These are phyloP conservation scores for Apeira syringaria DNA, from an alignment of 2,888 invertebrate genomes.

Conservation along the genomic window DNA sequence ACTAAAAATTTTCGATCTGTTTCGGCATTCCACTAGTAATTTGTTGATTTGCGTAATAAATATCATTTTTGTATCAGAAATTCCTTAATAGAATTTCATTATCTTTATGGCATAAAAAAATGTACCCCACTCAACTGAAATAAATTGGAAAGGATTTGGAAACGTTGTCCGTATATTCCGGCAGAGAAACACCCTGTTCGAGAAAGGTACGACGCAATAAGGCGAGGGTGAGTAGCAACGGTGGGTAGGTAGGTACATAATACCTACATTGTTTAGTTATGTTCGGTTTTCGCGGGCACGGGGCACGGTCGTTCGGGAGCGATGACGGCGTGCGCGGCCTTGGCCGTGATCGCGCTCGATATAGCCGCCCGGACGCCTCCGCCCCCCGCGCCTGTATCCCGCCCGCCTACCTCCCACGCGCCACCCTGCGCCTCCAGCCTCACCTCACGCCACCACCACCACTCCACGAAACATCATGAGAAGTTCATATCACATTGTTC, in stretches of 20 bases:
- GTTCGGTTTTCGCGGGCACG: conserved; percentile 30
- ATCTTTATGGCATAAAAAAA: too few species aligned
- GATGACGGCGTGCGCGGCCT: conserved; percentile 68
- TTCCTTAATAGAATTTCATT: too few species aligned
- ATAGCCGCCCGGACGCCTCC: conserved; percentile 61
- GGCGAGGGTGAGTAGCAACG: conserved; percentile 15
- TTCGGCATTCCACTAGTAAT: too few species aligned
- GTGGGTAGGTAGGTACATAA: conserved; percentile 3
- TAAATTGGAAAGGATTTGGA: too few species aligned
- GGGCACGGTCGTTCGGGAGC: conserved; percentile 51
- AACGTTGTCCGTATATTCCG: too few species aligned
- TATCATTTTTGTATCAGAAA: too few species aligned
- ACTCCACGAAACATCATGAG: conserved; percentile 42
- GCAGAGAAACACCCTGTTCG: conserved; percentile 6
- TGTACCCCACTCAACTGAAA: too few species aligned
- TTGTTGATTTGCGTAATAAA: too few species aligned
- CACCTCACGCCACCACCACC: conserved; percentile 41
- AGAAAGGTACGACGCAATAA: conserved; percentile 36
- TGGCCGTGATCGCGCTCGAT: conserved; percentile 83
- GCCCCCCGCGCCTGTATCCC: conserved; percentile 28
- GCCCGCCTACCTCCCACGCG: conserved; percentile 33
- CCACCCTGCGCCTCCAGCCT: conserved; percentile 36
- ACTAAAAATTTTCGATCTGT: too few species aligned
- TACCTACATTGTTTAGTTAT: conserved; percentile 24
- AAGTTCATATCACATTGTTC: conserved; percentile 48